Percentiles rank a stretch among this genome's conserved stretches.
These are phyloP conservation scores for Yponomeuta evonymella DNA, from an alignment of 2,888 invertebrate genomes.

Conservation along the genomic window DNA sequence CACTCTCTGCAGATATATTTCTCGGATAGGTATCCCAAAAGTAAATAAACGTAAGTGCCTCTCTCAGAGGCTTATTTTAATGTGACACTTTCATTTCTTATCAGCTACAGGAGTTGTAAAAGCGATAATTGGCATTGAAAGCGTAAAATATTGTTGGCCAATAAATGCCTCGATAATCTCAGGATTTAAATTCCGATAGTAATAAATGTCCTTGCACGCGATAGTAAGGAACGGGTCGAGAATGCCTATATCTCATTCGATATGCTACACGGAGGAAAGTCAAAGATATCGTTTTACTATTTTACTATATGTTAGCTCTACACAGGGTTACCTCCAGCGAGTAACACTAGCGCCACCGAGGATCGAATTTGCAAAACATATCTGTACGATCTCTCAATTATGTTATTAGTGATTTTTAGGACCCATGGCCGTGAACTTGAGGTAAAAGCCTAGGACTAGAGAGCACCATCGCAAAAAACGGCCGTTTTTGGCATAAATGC, in stretches of 20 bases:
- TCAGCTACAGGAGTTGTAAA: slow-evolving; percentile 4
- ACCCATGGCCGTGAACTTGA: no score
- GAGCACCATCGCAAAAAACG: no score
- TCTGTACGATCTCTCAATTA: no score
- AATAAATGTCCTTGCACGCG: slow-evolving; percentile 6
- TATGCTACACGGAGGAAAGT: not conserved
- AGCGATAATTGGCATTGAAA: slow-evolving; percentile 5
- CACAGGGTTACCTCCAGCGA: no score
- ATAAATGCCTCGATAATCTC: slow-evolving; percentile 10
- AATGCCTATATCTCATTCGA: not conserved
- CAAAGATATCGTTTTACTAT: not conserved
- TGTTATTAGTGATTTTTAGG: no score
- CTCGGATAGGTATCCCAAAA: not conserved
- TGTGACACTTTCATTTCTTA: slow-evolving; percentile 5
- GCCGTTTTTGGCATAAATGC: no score
- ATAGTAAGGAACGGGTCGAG: not conserved
- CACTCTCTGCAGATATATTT: no score
- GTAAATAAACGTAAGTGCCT: slow-evolving; percentile 5
- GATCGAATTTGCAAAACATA: no score
- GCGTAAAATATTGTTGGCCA: slow-evolving; percentile 6
- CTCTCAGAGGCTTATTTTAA: not conserved
- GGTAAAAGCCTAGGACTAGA: no score
- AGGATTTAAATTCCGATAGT: slow-evolving; percentile 4
- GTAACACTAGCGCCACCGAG: no score
- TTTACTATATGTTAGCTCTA: not conserved